Evolutionary conservation across 2,797 vertebrate species (phyloP).

Genomic region (Arrhamphus sclerolepis): DNA sequence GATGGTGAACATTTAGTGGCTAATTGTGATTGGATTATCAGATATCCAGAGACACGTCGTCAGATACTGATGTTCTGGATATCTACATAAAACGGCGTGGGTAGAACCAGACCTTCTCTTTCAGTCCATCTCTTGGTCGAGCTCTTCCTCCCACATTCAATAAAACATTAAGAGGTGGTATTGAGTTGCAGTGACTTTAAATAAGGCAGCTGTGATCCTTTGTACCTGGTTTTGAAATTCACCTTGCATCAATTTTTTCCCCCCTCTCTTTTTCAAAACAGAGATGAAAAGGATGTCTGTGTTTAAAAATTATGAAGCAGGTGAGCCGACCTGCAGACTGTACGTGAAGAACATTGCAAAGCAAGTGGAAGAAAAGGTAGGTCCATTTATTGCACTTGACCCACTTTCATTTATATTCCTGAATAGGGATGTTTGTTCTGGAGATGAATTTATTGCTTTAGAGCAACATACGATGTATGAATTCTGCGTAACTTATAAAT

Average conservation of each 20-base stretch:
- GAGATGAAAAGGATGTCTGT: constrained; percentile 95
- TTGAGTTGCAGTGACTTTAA: constrained; percentile 34
- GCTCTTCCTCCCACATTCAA: too few relatives aligned
- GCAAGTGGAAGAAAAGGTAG: constrained; percentile 95
- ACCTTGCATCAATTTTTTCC: constrained; percentile 18
- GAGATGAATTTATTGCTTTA: background rate
- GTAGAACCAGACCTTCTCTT: too few relatives aligned
- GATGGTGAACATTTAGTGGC: too few relatives aligned
- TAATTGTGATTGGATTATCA: too few relatives aligned
- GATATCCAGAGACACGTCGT: too few relatives aligned
- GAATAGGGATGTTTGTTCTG: background rate
- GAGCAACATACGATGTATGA: background rate
- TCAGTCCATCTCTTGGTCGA: too few relatives aligned
- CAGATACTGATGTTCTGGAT: too few relatives aligned
- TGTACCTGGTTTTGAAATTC: constrained; percentile 50
- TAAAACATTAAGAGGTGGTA: constrained; percentile 26
- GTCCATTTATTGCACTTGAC: constrained; percentile 25
- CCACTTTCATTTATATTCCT: background rate
- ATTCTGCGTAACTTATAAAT: background rate
- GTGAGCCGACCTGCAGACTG: constrained; percentile 97
- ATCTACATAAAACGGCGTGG: too few relatives aligned
- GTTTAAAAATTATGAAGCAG: constrained; percentile 94
- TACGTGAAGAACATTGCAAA: constrained; percentile 98
- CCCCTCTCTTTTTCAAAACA: constrained; percentile 59
- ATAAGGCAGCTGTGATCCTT: constrained; percentile 35